Base-by-base conservation (phyloP, 2,113 vertebrate species). In the Ornithorhynchus anatinus region DNA sequence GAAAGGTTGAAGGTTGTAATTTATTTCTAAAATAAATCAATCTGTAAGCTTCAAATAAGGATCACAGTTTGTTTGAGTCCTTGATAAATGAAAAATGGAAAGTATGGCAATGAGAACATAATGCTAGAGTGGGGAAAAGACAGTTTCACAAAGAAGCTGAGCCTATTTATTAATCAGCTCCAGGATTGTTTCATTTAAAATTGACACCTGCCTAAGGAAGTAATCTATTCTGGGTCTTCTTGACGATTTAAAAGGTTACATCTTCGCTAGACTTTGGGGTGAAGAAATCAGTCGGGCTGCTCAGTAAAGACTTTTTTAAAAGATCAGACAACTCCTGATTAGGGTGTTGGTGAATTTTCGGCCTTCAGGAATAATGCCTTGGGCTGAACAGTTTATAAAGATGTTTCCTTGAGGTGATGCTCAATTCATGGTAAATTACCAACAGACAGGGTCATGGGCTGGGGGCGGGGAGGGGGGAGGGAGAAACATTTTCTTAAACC, bases 291-390 rank as follows among this genome's bases (percentile, higher is more conserved):
- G 54, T 6, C 10, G 3, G 25, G 14, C 37, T 50, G 2, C 0
- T 1, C 25, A 10, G 15, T 20, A n/a, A 31, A n/a, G 50, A 7
- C 9, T 29, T 10, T 39, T 39, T 52, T 59, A 13, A 3, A 4
- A 8, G 19, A 22, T 4, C 11, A 2, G n/a, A 23, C 10, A 12
- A 23, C 9, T 15, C 39, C n/a, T 2, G 22, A 22, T 31, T 5
- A 7, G 0, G 22, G 10, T 0, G 9, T 7, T 22, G 25, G 25
- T 47, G 3, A 0, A 1, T 3, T 14, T 8, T 12, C 7, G 13
- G 3, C 6, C 0, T 25, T 16, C 10, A 8, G 5, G 1, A 7
- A 8, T 23, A 27, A 22, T 12, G n/a, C 7, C 12, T 7, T 1
- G 19, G 56, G 27, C 33, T 27, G n/a, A 33, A 1, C 4, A 25